Conservation (phyloP, 2,888 invertebrate species). For the Zonitis immaculata region DNA sequence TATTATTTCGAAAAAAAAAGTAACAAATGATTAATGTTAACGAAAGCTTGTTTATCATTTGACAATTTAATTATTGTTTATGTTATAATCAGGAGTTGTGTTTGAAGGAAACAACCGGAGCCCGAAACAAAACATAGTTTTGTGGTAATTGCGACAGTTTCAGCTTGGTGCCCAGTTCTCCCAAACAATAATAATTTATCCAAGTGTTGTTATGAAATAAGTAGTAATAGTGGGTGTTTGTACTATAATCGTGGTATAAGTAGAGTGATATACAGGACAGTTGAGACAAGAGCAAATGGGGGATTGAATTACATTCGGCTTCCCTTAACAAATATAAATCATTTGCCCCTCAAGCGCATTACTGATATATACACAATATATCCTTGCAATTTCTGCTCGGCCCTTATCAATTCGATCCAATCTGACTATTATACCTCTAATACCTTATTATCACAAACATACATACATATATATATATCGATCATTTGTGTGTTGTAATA, state of each 20-base stretch:
- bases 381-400: neutral
- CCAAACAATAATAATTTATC: neutral
- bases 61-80: neutral
- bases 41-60: neutral
- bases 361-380: neutral
- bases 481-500: too few species aligned
- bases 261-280: neutral
- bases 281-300: neutral
- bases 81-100: neutral
- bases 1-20: too few species aligned
- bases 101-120: neutral
- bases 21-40: neutral
- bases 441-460: too few species aligned
- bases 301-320: neutral
- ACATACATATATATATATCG: too few species aligned
- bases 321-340: neutral
- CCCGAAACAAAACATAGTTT: neutral
- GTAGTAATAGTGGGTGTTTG: neutral
- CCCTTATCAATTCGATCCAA: neutral
- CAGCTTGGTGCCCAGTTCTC: neutral
- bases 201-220: neutral
- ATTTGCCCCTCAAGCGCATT: neutral
- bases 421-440: neutral
- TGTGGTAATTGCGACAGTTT: neutral
- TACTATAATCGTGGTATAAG: too few species aligned